Conservation (phyloP, 2,797 vertebrate species). For the Mormyrops attenuatus region DNA sequence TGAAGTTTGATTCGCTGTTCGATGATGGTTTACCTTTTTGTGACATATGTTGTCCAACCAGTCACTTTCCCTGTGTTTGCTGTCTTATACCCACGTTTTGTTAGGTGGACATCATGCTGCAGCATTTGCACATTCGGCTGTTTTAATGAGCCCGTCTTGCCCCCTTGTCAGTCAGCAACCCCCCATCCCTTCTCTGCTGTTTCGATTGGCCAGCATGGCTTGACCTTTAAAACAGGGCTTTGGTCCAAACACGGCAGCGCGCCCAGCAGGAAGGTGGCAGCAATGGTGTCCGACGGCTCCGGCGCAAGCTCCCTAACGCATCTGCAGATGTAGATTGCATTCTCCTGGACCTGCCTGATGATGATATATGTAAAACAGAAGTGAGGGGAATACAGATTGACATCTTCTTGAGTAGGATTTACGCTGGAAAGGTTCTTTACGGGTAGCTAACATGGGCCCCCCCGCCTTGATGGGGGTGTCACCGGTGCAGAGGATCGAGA, state of each 20-base stretch:
- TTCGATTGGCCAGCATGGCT: not conserved
- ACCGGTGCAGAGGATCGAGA: not conserved
- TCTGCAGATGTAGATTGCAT: not conserved
- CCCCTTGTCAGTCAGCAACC: not conserved
- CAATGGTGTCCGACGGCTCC: not conserved
- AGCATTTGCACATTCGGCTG: not conserved
- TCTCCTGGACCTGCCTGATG: not conserved
- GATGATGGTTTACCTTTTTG: not conserved
- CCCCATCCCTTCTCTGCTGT: not conserved
- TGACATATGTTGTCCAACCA: not conserved
- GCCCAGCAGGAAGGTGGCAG: not conserved
- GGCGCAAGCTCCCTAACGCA: too few species aligned
- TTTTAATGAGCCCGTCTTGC: not conserved
- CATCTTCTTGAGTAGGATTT: conserved; percentile 26
- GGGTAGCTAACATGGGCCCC: not conserved
- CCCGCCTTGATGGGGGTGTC: not conserved
- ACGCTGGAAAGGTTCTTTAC: not conserved
- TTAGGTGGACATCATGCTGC: not conserved
- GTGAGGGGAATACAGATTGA: conserved; percentile 21
- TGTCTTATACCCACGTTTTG: not conserved
- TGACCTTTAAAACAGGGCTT: not conserved
- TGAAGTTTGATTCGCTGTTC: not conserved
- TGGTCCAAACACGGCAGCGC: not conserved
- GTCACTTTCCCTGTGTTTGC: not conserved
- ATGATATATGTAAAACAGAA: not conserved